Conservation (phyloP, 2,888 invertebrate species). For the Frankliniella fusca region DNA sequence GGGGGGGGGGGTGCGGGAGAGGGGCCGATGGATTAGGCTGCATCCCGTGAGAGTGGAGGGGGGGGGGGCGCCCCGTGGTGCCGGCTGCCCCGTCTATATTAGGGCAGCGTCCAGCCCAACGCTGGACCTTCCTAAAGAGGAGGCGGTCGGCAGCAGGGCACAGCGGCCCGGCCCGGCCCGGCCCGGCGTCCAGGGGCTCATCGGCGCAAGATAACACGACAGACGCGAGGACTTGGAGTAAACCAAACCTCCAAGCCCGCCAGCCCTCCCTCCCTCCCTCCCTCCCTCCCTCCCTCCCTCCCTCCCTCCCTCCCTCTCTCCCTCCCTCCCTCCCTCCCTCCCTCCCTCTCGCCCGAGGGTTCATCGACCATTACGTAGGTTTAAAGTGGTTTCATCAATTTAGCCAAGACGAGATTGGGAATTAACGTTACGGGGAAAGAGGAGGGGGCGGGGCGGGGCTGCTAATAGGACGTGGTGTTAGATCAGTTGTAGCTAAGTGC, state of each 20-base stretch:
- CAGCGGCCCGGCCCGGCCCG: neutral
- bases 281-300: conserved; percentile 17
- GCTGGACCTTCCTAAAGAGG: neutral
- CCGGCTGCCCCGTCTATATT: too few relatives aligned
- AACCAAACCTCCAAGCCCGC: too few relatives aligned
- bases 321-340: conserved; percentile 32
- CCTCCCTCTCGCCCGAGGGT: conserved; percentile 27
- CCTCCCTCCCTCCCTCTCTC: conserved; percentile 29
- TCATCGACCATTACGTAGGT: neutral
- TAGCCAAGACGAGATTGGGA: too few relatives aligned
- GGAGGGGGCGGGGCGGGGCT: too few relatives aligned
- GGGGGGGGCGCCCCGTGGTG: conserved; percentile 46
- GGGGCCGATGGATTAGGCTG: conserved; percentile 35
- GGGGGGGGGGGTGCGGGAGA: conserved; percentile 36
- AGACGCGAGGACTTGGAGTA: conserved; percentile 32
- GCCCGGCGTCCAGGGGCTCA: neutral
- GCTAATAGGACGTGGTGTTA: too few relatives aligned
- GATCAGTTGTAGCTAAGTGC: too few relatives aligned
- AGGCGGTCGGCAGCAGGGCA: neutral
- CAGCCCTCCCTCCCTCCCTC: conserved; percentile 33
- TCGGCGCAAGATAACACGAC: neutral
- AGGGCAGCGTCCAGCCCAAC: conserved; percentile 34
- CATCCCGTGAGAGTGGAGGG: conserved; percentile 40
- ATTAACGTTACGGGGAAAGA: too few relatives aligned
- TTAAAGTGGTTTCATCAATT: conserved; percentile 23